Evolutionary conservation across 2,797 vertebrate species (phyloP), one percentile per base, ranked within the genome.

Genomic region (Poeciliopsis infans): DNA sequence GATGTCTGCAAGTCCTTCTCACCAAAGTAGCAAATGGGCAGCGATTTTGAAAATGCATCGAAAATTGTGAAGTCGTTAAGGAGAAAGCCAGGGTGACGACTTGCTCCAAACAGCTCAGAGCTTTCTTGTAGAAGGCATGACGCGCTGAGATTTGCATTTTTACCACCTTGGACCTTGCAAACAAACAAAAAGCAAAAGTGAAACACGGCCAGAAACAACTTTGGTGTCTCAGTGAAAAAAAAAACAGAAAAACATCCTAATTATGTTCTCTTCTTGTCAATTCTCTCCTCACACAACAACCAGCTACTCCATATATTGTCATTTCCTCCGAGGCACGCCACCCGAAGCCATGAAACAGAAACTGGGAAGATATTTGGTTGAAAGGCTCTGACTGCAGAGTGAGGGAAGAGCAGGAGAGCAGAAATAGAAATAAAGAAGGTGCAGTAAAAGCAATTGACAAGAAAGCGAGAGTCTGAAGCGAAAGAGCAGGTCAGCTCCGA

Each of bases 391-490:
- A 77, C 79, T 69, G 77, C 4, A 55, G 39, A 86, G 83, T 18
- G 11, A 71, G 77, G 75, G 61, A 70, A 68, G 84, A 86, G 82
- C 59, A 79, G 82, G 78, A 68, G 76, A 78, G 84, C 83, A 82
- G 80, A 89, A 89, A 91, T 85, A 85, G 77, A 72, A 93, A 86
- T 86, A 82, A 89, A 91, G 86, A 71, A 88, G 79, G 86, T 88
- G 90, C 82, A 90, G 89, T 66, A 78, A 85, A 80, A 72, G 88
- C 86, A 90, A 92, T 87, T 88, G 90, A 87, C 53, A 4, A 45
- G 41, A 61, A 49, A 80, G 74, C 76, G 81, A 82, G 76, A 61
- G 82, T 87, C 70, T 64, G 23, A 64, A 84, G 79, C 15, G 64
- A 88, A 86, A 83, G 87, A 87, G 86, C 82, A 70, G 91, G 85